phyloP scores from a whole-genome alignment of 2,113 vertebrate genomes.

The Ornithorhynchus anatinus region DNA sequence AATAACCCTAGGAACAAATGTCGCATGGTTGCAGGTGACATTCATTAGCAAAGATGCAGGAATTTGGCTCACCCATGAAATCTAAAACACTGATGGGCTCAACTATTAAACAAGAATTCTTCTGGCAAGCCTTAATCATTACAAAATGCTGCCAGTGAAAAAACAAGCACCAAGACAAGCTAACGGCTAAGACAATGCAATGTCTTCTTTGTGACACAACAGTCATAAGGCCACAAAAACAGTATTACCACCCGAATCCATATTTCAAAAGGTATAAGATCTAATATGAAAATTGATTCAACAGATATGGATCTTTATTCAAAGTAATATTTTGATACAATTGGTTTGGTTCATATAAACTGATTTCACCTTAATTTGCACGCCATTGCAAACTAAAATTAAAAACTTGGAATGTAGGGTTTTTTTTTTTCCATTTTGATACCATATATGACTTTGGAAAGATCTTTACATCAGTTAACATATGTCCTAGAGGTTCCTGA shows the following conservation, averaged over 20 bases:
- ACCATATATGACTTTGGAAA: neutral
- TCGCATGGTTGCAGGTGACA: neutral
- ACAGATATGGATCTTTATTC: too few relatives aligned
- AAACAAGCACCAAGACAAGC: neutral
- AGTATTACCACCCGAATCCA: too few relatives aligned
- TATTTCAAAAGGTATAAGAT: neutral
- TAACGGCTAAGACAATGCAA: too few relatives aligned
- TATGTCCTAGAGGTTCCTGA: neutral
- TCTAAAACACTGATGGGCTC: neutral
- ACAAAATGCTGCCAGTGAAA: neutral
- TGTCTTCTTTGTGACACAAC: too few relatives aligned
- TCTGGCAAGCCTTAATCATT: neutral
- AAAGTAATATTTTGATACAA: too few relatives aligned
- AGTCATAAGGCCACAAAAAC: too few relatives aligned
- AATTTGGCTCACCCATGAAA: neutral
- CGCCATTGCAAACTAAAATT: neutral
- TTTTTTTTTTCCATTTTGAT: too few relatives aligned
- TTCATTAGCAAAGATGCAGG: neutral
- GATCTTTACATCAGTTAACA: neutral
- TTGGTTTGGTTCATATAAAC: neutral
- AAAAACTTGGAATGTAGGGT: neutral
- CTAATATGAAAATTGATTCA: neutral
- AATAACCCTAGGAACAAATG: neutral
- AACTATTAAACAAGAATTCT: neutral
- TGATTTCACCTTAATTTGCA: neutral